Conservation (phyloP, 2,113 vertebrate species). For the Corythornis madagascariensis region DNA sequence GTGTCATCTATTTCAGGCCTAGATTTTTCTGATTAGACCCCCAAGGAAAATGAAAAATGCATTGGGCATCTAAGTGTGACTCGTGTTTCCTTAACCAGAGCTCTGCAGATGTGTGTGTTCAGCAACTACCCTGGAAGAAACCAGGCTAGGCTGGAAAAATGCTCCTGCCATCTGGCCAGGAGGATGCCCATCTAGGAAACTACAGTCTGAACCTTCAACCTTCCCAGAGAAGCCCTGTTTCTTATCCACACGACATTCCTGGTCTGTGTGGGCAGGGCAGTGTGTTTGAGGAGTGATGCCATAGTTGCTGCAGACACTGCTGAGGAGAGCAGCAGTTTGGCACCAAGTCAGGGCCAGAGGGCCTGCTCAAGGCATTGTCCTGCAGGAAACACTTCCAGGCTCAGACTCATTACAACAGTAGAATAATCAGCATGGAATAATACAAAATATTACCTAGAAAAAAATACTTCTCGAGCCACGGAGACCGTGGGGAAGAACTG, state of each 20-base stretch:
- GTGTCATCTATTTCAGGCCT: neutral
- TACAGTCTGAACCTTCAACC: neutral
- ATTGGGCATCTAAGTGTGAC: neutral
- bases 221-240: neutral
- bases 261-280: neutral
- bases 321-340: neutral
- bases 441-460: neutral
- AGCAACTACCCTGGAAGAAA: neutral
- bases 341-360: neutral
- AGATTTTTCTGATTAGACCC: slow-evolving; percentile 10
- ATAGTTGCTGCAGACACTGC: neutral
- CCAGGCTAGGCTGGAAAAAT: neutral
- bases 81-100: neutral
- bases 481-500: neutral
- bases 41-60: slow-evolving; percentile 20
- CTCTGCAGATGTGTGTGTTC: neutral
- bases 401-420: rapidly evolving
- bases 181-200: neutral
- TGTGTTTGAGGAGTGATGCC: neutral
- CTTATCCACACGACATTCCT: neutral
- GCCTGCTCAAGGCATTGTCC: neutral
- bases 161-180: neutral
- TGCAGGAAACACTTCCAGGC: neutral
- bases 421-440: neutral
- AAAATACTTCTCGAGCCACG: neutral